Percentiles rank a stretch among this genome's conserved stretches.
phyloP scores from a whole-genome alignment of 2,888 invertebrate genomes.

The Empis stercorea region DNA sequence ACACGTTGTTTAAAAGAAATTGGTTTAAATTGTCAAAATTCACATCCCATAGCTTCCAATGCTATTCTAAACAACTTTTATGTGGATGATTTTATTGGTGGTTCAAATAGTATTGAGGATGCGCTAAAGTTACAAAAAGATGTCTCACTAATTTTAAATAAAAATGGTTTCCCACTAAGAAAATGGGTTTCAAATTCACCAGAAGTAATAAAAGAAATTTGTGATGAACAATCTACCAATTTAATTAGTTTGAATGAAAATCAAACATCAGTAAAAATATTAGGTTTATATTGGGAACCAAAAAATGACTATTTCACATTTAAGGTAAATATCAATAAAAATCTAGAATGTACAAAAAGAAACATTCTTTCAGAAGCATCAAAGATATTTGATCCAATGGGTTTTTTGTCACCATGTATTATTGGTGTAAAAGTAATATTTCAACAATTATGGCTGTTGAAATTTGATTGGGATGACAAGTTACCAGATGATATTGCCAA shows the following conservation, averaged over 20 bases:
- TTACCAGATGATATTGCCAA: background rate
- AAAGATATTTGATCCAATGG: background rate
- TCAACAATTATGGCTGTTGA: slow-evolving; percentile 2
- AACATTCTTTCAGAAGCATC: background rate
- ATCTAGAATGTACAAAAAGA: background rate
- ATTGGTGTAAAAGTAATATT: slow-evolving; percentile 5
- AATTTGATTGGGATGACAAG: slow-evolving; percentile 3
- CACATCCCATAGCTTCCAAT: slow-evolving; percentile 11
- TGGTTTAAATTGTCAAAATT: slow-evolving; percentile 4
- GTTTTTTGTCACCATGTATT: no score
- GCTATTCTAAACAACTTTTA: slow-evolving; percentile 11
- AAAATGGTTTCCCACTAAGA: slow-evolving; percentile 8
- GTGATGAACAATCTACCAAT: background rate
- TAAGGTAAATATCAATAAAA: slow-evolving; percentile 8
- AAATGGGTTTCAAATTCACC: slow-evolving; percentile 12
- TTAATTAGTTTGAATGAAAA: background rate
- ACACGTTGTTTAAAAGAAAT: slow-evolving; percentile 12
- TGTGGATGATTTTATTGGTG: slow-evolving; percentile 15
- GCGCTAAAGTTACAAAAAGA: slow-evolving; percentile 8
- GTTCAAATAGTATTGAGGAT: slow-evolving; percentile 8
- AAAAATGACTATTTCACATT: background rate
- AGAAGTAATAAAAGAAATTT: slow-evolving; percentile 1
- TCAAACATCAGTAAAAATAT: background rate
- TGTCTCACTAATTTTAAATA: slow-evolving; percentile 6
- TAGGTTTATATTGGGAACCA: background rate